Percentiles rank a stretch among this genome's conserved stretches.
Evolutionary conservation across 2,113 vertebrate genomes (phyloP).

Genomic region (Columba janthina): DNA sequence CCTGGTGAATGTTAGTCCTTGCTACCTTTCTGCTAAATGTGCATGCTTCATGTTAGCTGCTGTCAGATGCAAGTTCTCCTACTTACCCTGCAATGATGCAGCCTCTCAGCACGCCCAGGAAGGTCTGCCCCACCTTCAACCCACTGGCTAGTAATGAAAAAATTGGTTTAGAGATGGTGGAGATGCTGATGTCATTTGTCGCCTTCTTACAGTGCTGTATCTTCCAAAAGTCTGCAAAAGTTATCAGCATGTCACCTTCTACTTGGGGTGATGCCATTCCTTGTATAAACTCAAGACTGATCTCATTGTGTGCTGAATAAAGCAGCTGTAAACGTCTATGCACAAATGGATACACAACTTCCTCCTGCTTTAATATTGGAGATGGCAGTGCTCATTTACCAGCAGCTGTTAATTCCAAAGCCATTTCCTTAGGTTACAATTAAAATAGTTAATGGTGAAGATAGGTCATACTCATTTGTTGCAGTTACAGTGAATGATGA

Average conservation of each 20-base stretch:
- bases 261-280: background rate
- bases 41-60: background rate
- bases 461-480: background rate
- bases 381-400: background rate
- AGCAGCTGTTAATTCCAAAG: background rate
- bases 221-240: background rate
- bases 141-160: background rate
- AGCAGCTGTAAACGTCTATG: background rate
- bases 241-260: background rate
- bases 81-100: background rate
- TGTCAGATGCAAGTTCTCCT: background rate
- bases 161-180: background rate
- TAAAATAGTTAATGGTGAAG: background rate
- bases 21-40: background rate
- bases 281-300: fast-evolving
- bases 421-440: background rate
- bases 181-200: background rate
- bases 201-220: fast-evolving
- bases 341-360: background rate
- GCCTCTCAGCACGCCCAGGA: background rate
- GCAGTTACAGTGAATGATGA: background rate
- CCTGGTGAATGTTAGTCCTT: background rate
- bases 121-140: background rate
- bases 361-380: background rate
- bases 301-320: background rate